Base-by-base conservation (phyloP, 2,797 vertebrate species). In the Danio kyathit region DNA sequence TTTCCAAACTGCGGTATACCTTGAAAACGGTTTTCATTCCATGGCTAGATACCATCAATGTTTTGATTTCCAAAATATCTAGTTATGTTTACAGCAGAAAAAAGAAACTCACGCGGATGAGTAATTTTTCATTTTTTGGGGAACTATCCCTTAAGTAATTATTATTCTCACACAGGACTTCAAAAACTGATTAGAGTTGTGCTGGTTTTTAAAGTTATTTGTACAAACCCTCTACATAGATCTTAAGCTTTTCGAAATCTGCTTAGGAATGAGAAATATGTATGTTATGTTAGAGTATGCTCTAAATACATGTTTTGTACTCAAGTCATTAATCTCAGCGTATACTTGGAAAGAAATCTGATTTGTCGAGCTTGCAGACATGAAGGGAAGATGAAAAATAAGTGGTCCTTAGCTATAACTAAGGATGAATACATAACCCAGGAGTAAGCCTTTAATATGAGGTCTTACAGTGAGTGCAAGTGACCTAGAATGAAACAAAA, bases 401-500 rank as follows among this genome's bases (percentile, higher is more conserved):
- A 52, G 12, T 9, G 14, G 7, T 75, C 38, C 29, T 51, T 19
- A 10, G 7, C 16, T 21, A 10, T 75, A 43, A 14, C 6, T 4
- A 44, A 46, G 74, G 6, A 46, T 46, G 0, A 66, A 76, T 54
- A 3, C 29, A 40, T 74, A 7, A 21, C 19, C 40, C 38, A 16
- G 8, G 7, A 43, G 16, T 12, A 21, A 43, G 54, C 19, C n/a
- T 57, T 44, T 48, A n/a, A 12, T 57, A 38, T 67, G 41, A 76
- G 19, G 49, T 43, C 74, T 29, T 40, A 43, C 4, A 44, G 4
- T 44, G 12, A 76, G 51, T 66, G 51, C 21, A 67, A 57, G 19
- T 77, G 75, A 48, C 52, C 17, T 66, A 65, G 61, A 66, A 66
- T 54, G n/a, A 13, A 43, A 54, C 48, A 64, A 65, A 65, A 7